These are phyloP conservation scores for Campoletis sonorensis DNA, from an alignment of 1,140 invertebrate genomes.

Conservation along the genomic window DNA sequence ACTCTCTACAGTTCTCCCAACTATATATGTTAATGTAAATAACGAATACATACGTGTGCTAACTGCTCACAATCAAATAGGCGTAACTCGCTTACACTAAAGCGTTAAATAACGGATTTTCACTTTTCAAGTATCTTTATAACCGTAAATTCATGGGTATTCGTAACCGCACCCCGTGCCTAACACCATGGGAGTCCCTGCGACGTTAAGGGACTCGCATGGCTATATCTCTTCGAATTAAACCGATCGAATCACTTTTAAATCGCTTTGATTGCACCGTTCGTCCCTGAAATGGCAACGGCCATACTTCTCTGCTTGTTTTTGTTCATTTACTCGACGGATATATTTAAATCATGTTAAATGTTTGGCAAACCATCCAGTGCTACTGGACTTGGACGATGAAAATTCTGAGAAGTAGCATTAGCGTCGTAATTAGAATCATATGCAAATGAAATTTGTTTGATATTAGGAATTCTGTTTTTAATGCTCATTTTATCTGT, in stretches of 20 bases:
- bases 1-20: neutral
- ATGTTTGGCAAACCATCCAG: too few species aligned
- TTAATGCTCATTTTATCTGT: neutral
- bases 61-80: neutral
- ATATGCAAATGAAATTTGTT: too few species aligned
- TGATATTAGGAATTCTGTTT: too few species aligned
- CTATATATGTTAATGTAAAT: neutral
- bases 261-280: constrained; percentile 62
- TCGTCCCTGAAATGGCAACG: constrained; percentile 33
- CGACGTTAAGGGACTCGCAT: neutral
- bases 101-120: neutral
- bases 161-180: neutral
- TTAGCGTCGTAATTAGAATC: too few species aligned
- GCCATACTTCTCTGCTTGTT: neutral
- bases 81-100: neutral
- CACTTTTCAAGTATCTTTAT: neutral
- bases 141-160: neutral
- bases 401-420: too few species aligned
- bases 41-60: neutral
- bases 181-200: neutral
- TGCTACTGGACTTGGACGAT: too few species aligned
- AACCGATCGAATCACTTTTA: constrained; percentile 58
- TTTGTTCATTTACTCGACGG: neutral
- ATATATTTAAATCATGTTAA: constrained; percentile 11
- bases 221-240: constrained; percentile 38